Base-by-base conservation (phyloP, 1,140 invertebrate species). In the Aradophagus sp. region DNA sequence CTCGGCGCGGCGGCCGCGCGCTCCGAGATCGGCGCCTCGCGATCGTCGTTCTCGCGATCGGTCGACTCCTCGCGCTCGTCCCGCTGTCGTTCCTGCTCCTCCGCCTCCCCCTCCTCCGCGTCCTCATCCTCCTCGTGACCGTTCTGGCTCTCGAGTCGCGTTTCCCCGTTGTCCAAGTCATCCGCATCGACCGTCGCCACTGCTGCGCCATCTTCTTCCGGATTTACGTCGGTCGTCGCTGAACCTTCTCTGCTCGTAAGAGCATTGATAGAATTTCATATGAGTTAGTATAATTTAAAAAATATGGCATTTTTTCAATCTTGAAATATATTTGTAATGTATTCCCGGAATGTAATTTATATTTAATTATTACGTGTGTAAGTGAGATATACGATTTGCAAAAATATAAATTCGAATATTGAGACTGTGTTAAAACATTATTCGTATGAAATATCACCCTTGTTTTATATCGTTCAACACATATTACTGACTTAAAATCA, bases 1-100 rank as follows among this genome's bases (percentile, higher is more conserved):
- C 48, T 79, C 41, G 74, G 72, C 41, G 75, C 70, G 4, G 79
- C 80, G 34, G 85, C 85, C 0, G 86, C 86, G 61, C 84, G 77
- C 26, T 87, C 86, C 0, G 86, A 87, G 11, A 86, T 66, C 6
- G 76, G 84, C 0, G 86, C 84, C 38, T 87, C 86, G 50, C 75
- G 82, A 58, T 86, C 86, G 48, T 73, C 82, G 59, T 73, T 70
- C 5, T 31, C 13, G 0, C 17, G 42, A 59, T 61, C 35, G 20
- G 26, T 41, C 2, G 42, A 32, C n/a, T 52, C 36, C 3, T 70
- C 69, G 0, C 65, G 56, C 4, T 72, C 59, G 23, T 31, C 73
- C 39, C 20, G 16, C 0, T 56, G 35, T 8, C 4, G 20, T n/a
- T 77, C 79, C 2, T 79, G 72, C 5, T 79, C 71, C n/a, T n/a